Evolutionary conservation across 1,140 invertebrate genomes (phyloP), one percentile per base, ranked within the genome.

Genomic region (Bombus cullumanus): DNA sequence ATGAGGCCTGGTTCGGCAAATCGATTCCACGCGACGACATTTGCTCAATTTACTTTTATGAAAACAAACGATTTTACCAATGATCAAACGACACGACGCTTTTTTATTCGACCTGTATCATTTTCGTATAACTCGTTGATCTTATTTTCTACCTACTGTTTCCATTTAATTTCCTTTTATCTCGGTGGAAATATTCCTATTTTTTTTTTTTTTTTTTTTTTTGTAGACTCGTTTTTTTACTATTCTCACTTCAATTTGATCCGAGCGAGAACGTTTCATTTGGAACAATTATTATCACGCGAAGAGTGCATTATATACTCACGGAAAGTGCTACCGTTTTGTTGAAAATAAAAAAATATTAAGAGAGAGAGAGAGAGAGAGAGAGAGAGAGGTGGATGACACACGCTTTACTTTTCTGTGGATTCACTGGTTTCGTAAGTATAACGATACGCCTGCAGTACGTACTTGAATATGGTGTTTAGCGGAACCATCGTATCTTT

Each of bases 11-110:
- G 72, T 74, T 62, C 62, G 47, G 34, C 62, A 81, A 59, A 75
- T 85, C 43, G 47, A 81, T 87, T 85, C 66, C 77, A 69, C 59
- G 34, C 37, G 53, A 69, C 28, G 57, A 75, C 34, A 68, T 59
- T 57, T 43, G 34, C n/a, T 66, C 15, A 0, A 31, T 64, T 31
- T 13, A n/a, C 5, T 64, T 66, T 34, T 15, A 47, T 10, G 0
- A 6, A 66, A 28, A n/a, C 15, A 2, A 39, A 73, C 71, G 28
- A 8, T 25, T 43, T 74, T 10, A 18, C 4, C 28, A 13, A 18
- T 13, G 28, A 53, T 53, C 13, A 59, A 37, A 75, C 31, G 22
- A 25, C 1, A 31, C 4, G 4, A 41, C 62, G 22, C 41, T 43
- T 1, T 3, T 31, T 31, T 22, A 9, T 8, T 31, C 25, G 3